Conservation (phyloP, 30 jellyfish, hydroid and myxozoan species). For the Aurelia aurita region DNA sequence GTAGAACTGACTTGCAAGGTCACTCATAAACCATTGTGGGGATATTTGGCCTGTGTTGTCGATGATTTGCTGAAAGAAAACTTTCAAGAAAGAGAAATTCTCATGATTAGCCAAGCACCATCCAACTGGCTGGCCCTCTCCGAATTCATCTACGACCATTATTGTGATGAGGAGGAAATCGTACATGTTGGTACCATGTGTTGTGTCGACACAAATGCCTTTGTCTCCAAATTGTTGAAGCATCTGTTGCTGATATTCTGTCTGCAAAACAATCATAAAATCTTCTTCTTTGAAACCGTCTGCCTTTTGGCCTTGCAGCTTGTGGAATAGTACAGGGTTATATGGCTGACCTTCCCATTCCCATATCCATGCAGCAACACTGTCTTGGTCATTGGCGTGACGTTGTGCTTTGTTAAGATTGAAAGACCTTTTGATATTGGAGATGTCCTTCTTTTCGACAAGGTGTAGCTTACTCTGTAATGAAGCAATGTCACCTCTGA, state of each 20-base stretch:
- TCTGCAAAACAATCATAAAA: conserved; percentile 37
- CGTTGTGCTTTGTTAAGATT: conserved; percentile 6
- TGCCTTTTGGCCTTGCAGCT: conserved; percentile 9
- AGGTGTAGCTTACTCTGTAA: conserved; percentile 8
- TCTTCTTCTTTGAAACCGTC: conserved; percentile 13
- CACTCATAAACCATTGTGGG: conserved; percentile 64
- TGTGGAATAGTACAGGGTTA: neutral
- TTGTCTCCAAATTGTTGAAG: conserved; percentile 30
- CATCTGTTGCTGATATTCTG: conserved; percentile 34
- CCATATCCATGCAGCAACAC: conserved; percentile 18
- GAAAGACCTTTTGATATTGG: conserved; percentile 20
- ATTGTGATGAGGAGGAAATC: conserved; percentile 35
- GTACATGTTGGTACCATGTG: conserved; percentile 57
- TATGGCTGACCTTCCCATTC: conserved; percentile 1
- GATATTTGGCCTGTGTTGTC: conserved; percentile 15
- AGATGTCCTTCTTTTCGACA: conserved; percentile 18
- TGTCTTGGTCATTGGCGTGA: conserved; percentile 1
- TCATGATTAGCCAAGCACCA: conserved; percentile 59
- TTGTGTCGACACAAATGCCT: conserved; percentile 53
- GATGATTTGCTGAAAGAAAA: conserved; percentile 11
- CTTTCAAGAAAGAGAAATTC: neutral
- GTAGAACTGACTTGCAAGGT: conserved; percentile 51
- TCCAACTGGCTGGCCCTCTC: conserved; percentile 59
- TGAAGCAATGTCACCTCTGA: conserved; percentile 13
- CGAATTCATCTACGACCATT: conserved; percentile 48